These are phyloP conservation scores for Margarornis squamiger DNA, from an alignment of 2,797 vertebrate genomes.

Conservation along the genomic window DNA sequence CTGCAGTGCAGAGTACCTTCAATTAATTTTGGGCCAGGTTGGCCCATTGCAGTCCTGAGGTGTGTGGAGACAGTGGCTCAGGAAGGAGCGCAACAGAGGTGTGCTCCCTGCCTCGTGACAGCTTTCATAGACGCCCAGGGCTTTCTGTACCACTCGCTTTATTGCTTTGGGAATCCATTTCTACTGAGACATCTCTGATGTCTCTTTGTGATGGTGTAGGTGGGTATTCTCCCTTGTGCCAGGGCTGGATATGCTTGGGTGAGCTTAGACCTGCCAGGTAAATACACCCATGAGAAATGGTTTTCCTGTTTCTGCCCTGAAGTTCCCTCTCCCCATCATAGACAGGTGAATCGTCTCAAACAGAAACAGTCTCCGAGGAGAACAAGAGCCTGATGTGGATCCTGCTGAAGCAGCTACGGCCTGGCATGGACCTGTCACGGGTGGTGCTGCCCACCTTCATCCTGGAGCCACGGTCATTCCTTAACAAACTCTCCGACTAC, in stretches of 20 bases:
- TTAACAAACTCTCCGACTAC: conserved; percentile 94
- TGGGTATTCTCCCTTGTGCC: not conserved
- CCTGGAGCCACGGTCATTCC: conserved; percentile 94
- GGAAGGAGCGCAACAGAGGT: not conserved
- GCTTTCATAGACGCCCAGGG: not conserved
- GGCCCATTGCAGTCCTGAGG: not conserved
- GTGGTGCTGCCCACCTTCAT: conserved; percentile 95
- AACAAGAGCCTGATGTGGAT: conserved; percentile 92
- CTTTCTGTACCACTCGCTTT: not conserved
- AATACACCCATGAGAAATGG: not conserved
- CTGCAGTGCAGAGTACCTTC: not conserved
- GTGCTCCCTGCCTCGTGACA: not conserved
- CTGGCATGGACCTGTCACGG: conserved; percentile 94
- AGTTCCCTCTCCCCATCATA: conserved; percentile 40
- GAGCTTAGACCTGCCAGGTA: not conserved
- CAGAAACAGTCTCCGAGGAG: conserved; percentile 92
- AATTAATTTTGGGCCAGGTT: not conserved
- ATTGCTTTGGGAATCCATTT: not conserved
- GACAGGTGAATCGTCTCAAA: conserved; percentile 88
- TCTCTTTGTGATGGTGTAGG: not conserved
- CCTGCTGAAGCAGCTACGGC: conserved; percentile 90
- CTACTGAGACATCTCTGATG: not conserved
- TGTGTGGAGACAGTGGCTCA: not conserved
- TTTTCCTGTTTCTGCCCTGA: not conserved
- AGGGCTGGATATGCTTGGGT: not conserved